phyloP scores from a whole-genome alignment of 2,113 vertebrate species.

The Nymphicus hollandicus region DNA sequence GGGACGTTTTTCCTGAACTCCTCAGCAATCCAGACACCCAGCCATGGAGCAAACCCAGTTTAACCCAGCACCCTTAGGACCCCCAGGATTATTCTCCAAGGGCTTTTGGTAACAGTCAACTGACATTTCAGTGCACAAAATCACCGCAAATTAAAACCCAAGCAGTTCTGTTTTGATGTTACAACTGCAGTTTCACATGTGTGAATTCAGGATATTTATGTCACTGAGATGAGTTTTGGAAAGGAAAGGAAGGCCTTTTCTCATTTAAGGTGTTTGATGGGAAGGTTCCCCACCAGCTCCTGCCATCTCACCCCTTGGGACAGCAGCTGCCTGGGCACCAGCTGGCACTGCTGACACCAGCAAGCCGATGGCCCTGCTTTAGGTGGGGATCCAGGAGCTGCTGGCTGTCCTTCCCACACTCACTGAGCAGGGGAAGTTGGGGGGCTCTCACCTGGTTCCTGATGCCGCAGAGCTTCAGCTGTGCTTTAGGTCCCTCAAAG shows the following conservation, averaged over 20 bases:
- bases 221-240: neutral
- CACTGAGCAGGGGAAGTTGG: fast-evolving
- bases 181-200: neutral
- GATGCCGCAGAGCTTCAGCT: neutral
- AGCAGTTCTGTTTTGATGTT: neutral
- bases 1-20: neutral
- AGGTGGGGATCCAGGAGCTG: neutral
- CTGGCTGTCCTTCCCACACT: neutral
- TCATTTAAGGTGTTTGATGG: neutral
- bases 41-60: neutral
- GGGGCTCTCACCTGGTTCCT: neutral
- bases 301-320: neutral
- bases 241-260: neutral
- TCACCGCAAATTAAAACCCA: neutral
- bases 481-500: neutral
- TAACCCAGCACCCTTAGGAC: neutral
- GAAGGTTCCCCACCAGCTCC: neutral
- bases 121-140: neutral
- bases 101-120: neutral
- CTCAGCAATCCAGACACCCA: neutral
- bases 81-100: neutral
- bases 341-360: neutral
- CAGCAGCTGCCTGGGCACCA: neutral
- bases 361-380: neutral
- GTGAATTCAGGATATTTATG: neutral